Conservation (phyloP, 2,797 vertebrate genomes). For the Buceros bicornis region DNA sequence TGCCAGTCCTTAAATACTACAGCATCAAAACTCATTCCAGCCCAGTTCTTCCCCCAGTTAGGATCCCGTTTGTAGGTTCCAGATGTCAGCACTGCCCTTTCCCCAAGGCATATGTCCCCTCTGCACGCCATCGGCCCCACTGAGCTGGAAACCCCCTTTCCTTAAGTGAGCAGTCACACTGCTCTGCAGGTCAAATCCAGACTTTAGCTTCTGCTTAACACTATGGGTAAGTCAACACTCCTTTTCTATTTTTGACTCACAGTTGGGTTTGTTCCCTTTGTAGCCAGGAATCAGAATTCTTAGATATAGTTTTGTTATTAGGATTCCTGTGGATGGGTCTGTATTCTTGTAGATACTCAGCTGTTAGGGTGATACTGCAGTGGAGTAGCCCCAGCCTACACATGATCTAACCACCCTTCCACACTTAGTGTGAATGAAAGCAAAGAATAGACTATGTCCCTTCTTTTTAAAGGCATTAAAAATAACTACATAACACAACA, state of each 20-base stretch:
- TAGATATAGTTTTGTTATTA: neutral
- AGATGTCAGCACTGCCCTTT: neutral
- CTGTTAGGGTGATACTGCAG: neutral
- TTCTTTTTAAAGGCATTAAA: neutral
- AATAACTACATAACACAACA: neutral
- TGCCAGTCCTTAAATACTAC: neutral
- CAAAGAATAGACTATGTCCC: neutral
- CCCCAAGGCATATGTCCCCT: neutral
- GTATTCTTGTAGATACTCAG: neutral
- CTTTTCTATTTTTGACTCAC: neutral
- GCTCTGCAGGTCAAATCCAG: neutral
- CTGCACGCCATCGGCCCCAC: rapidly evolving
- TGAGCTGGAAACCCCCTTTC: neutral
- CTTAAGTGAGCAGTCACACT: neutral
- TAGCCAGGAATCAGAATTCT: neutral
- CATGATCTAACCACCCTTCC: neutral
- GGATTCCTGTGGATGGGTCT: neutral
- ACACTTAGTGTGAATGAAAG: neutral
- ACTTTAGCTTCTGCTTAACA: neutral
- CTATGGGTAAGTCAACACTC: neutral
- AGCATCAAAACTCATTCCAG: neutral
- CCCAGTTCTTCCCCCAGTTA: neutral
- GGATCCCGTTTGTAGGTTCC: neutral
- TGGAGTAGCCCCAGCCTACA: neutral
- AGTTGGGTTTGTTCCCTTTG: neutral